A percentile compares a stretch with the other conserved stretches of the same genome.
Conservation (phyloP, 2,797 vertebrate species). For the Anabacerthia variegaticeps region DNA sequence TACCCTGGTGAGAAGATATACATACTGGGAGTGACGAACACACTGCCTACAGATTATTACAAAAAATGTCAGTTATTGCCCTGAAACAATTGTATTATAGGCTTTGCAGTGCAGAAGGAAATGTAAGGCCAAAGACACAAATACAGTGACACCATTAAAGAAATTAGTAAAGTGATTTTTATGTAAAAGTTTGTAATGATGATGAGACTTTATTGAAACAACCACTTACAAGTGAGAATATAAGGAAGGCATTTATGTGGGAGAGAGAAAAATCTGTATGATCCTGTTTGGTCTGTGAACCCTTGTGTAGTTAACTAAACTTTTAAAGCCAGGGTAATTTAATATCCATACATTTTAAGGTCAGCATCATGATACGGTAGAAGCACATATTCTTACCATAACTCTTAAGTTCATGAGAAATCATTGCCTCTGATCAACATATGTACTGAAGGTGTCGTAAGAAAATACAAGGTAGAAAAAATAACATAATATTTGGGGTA, state of each 20-base stretch:
- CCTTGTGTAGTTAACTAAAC: neutral
- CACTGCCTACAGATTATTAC: neutral
- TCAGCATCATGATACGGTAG: neutral
- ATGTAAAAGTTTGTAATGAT: neutral
- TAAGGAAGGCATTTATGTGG: neutral
- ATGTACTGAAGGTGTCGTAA: neutral
- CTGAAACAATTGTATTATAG: neutral
- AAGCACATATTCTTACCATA: neutral
- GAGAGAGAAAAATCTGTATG: neutral
- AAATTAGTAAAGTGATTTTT: neutral
- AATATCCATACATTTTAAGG: neutral
- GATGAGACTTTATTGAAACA: neutral
- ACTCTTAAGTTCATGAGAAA: neutral
- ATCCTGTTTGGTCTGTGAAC: neutral
- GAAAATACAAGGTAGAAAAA: neutral
- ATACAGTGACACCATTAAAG: neutral
- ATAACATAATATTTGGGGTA: neutral
- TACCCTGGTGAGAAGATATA: neutral
- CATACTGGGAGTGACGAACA: neutral
- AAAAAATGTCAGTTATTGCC: neutral
- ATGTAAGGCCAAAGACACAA: neutral
- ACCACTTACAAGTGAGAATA: neutral
- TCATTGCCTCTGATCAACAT: neutral
- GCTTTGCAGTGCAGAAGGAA: neutral
- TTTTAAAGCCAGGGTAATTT: neutral